Conservation (phyloP, 2,888 invertebrate species). For the Campoletis raptor region DNA sequence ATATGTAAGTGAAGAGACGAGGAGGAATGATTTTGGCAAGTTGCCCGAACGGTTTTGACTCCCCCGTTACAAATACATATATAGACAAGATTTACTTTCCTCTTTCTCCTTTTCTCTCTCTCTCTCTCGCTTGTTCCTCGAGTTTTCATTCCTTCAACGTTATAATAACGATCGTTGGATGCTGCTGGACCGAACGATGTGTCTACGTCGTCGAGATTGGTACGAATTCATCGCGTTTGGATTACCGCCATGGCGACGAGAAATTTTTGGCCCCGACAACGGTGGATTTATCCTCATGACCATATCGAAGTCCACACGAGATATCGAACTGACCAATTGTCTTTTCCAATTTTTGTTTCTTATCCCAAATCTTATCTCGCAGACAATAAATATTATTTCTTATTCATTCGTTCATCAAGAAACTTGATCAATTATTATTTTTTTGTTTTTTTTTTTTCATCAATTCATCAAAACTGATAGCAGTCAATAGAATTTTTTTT, state of each 20-base stretch:
- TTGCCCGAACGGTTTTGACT: slow-evolving; percentile 69
- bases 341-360: neutral
- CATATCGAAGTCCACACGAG: neutral
- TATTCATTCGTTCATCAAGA: neutral
- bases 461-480: neutral
- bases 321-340: slow-evolving; percentile 27
- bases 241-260: slow-evolving; percentile 49
- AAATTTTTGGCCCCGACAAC: slow-evolving; percentile 36
- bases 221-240: slow-evolving; percentile 52
- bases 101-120: slow-evolving; percentile 42
- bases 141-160: slow-evolving; percentile 63
- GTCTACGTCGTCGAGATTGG: slow-evolving; percentile 38
- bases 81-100: slow-evolving; percentile 40
- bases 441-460: too few species aligned
- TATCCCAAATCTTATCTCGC: neutral
- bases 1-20: slow-evolving; percentile 35
- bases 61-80: slow-evolving; percentile 62
- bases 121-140: slow-evolving; percentile 31
- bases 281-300: neutral
- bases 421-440: neutral
- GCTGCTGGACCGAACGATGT: slow-evolving; percentile 21
- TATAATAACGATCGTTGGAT: slow-evolving; percentile 41
- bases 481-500: neutral
- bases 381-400: neutral
- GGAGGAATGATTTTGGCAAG: slow-evolving; percentile 50